Conservation (phyloP, 2,888 invertebrate genomes). For the Coleophora deauratella region DNA sequence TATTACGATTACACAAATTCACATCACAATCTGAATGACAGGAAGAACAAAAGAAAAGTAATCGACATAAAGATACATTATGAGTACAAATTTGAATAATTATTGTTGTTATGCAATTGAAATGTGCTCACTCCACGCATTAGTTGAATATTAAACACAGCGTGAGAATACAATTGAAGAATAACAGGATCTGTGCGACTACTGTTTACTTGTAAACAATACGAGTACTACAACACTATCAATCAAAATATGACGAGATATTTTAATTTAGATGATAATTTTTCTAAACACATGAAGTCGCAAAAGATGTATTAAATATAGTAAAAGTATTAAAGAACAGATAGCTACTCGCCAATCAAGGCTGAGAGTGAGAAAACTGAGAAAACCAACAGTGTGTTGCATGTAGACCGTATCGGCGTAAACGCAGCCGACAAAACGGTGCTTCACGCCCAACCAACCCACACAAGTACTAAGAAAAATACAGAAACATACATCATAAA, state of each 20-base stretch:
- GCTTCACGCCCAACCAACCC: slow-evolving; percentile 61
- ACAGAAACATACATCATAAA: too few species aligned
- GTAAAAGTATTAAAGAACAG: too few species aligned
- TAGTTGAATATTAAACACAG: slow-evolving; percentile 46
- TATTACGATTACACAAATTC: slow-evolving; percentile 36
- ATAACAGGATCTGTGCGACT: slow-evolving; percentile 26
- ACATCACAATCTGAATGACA: slow-evolving; percentile 20
- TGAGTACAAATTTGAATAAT: slow-evolving; percentile 48
- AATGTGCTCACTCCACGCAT: slow-evolving; percentile 30
- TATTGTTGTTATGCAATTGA: slow-evolving; percentile 36
- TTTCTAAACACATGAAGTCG: too few species aligned
- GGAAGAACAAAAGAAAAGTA: slow-evolving; percentile 35
- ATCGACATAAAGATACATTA: slow-evolving; percentile 29
- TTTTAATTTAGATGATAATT: too few species aligned
- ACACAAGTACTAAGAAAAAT: slow-evolving; percentile 44
- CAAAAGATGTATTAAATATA: too few species aligned
- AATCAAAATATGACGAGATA: neutral
- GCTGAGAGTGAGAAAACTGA: too few species aligned
- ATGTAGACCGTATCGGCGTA: slow-evolving; percentile 68
- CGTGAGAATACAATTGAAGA: slow-evolving; percentile 51
- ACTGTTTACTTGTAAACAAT: slow-evolving; percentile 12
- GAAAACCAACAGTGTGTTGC: slow-evolving; percentile 16
- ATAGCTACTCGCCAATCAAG: too few species aligned
- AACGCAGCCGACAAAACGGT: slow-evolving; percentile 56
- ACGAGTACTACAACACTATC: neutral